Percentiles rank a stretch among this genome's conserved stretches.
These are phyloP conservation scores for Blastomussa wellsi DNA, from an alignment of 92 coral and sea anemone species.

Conservation along the genomic window DNA sequence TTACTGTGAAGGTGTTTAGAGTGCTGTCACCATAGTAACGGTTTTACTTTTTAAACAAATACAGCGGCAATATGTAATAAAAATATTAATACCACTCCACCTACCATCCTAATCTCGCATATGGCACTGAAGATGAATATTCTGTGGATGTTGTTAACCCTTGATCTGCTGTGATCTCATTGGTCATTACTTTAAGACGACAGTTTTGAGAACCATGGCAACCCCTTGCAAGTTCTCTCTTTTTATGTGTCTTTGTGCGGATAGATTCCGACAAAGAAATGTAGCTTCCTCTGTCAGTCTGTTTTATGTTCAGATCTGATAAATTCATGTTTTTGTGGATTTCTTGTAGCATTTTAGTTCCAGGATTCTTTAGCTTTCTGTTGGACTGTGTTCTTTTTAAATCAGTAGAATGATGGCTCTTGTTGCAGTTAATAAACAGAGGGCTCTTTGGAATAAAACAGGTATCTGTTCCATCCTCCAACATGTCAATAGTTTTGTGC, in stretches of 20 bases:
- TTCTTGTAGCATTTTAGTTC: constrained; percentile 44
- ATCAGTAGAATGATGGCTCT: constrained; percentile 21
- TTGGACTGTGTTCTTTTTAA: not conserved
- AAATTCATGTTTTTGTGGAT: constrained; percentile 29
- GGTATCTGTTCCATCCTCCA: constrained; percentile 82
- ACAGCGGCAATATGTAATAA: no score
- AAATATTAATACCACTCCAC: not conserved
- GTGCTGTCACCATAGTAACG: not conserved
- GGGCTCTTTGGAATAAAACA: constrained; percentile 82
- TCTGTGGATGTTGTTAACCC: constrained; percentile 19
- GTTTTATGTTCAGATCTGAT: constrained; percentile 50
- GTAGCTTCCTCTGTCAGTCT: constrained; percentile 64
- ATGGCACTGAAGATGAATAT: constrained; percentile 71
- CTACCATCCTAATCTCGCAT: constrained; percentile 94
- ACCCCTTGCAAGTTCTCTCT: not conserved
- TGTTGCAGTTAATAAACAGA: constrained; percentile 78
- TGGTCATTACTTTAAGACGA: not conserved
- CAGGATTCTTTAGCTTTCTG: constrained; percentile 58
- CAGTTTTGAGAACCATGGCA: constrained; percentile 5
- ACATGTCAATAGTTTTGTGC: constrained; percentile 86
- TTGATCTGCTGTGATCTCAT: constrained; percentile 11
- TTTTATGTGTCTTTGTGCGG: not conserved
- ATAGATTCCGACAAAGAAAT: constrained; percentile 43
- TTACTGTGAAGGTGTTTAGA: not conserved
- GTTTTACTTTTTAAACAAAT: no score